Conservation (phyloP, 1,140 invertebrate species). For the Zaprionus vittiger region DNA sequence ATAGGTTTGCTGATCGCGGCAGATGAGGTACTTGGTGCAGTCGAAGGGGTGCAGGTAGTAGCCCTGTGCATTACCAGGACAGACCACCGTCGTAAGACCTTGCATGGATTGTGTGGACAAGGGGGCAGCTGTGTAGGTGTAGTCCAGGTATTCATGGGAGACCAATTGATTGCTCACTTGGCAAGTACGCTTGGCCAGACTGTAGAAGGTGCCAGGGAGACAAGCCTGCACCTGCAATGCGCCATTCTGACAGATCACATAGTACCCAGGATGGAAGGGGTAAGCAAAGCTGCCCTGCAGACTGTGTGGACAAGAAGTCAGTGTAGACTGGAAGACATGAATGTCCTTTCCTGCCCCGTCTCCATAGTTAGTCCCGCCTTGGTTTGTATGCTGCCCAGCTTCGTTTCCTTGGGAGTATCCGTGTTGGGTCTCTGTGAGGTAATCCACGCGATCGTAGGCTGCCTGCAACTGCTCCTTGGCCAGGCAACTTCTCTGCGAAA, state of each 20-base stretch:
- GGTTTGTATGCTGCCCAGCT: too few relatives aligned
- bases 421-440: slow-evolving; percentile 44
- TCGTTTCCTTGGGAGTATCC: slow-evolving; percentile 17
- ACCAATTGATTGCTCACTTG: slow-evolving; percentile 19
- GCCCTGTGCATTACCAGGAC: slow-evolving; percentile 79
- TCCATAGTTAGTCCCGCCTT: too few relatives aligned
- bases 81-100: slow-evolving; percentile 52
- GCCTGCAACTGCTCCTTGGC: slow-evolving; percentile 40
- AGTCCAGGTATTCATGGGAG: slow-evolving; percentile 54
- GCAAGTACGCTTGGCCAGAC: slow-evolving; percentile 58
- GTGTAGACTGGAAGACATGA: slow-evolving; percentile 23
- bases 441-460: slow-evolving; percentile 65
- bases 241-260: slow-evolving; percentile 61
- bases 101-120: slow-evolving; percentile 47
- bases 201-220: slow-evolving; percentile 52
- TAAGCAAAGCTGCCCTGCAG: slow-evolving; percentile 62
- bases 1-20: slow-evolving; percentile 86
- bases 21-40: slow-evolving; percentile 88
- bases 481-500: slow-evolving; percentile 58
- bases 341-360: background rate
- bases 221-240: slow-evolving; percentile 53
- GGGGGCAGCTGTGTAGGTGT: slow-evolving; percentile 40
- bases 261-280: slow-evolving; percentile 70
- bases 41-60: slow-evolving; percentile 87
- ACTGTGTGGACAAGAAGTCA: slow-evolving; percentile 48